Percentiles rank a stretch among this genome's conserved stretches.
Conservation (phyloP, 2,888 invertebrate genomes). For the Sarcophaga subvicina region DNA sequence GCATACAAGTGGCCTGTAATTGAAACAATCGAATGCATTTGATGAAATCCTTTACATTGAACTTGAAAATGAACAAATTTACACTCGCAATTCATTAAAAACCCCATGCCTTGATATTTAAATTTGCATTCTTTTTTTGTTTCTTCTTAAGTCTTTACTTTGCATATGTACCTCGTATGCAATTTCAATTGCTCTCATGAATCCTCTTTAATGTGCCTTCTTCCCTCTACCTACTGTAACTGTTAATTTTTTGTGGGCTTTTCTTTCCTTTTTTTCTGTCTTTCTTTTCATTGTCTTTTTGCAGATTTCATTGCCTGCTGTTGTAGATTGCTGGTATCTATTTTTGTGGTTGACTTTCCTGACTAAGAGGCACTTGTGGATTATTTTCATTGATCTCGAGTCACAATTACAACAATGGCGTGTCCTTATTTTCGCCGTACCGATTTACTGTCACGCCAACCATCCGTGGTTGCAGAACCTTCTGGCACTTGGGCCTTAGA, state of each 20-base stretch:
- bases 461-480: constrained; percentile 78
- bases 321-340: constrained; percentile 14
- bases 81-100: background rate
- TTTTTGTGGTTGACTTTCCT: constrained; percentile 3
- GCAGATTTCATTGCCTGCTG: constrained; percentile 45
- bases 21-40: background rate
- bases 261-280: background rate
- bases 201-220: background rate
- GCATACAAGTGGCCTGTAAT: background rate
- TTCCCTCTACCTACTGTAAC: background rate
- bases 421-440: constrained; percentile 81
- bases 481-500: constrained; percentile 79
- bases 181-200: constrained; percentile 40
- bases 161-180: background rate
- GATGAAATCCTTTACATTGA: constrained; percentile 55
- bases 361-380: constrained; percentile 38
- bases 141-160: background rate
- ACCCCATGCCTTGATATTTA: background rate
- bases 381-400: constrained; percentile 18
- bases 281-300: constrained; percentile 15
- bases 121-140: too few species aligned
- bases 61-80: constrained; percentile 52
- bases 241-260: background rate
- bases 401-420: constrained; percentile 76
- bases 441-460: constrained; percentile 80